phyloP scores from a whole-genome alignment of 2,888 invertebrate genomes.

The Escarpia spicata region DNA sequence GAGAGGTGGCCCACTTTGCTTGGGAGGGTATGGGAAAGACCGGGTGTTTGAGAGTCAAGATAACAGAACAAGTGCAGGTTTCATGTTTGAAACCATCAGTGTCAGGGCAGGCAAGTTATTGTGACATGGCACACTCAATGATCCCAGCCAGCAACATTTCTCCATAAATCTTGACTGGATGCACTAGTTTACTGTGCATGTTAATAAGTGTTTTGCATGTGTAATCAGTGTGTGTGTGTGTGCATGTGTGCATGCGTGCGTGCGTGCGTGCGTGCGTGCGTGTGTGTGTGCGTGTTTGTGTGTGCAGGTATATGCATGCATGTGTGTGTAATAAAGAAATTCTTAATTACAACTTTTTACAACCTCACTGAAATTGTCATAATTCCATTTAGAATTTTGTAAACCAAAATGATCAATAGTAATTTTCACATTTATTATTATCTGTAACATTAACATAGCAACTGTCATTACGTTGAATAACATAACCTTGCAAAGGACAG shows the following conservation, averaged over 20 bases:
- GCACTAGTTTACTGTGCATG: no score
- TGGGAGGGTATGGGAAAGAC: no score
- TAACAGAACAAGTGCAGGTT: background rate
- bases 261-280: slow-evolving; percentile 13
- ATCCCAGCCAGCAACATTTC: background rate
- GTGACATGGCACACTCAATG: background rate
- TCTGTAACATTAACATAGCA: background rate
- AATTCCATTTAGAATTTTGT: background rate
- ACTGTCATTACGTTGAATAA: background rate
- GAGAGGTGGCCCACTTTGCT: no score
- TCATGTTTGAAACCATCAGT: background rate
- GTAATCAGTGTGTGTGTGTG: no score
- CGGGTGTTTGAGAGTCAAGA: background rate
- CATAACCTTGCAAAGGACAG: background rate
- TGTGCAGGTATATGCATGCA: background rate
- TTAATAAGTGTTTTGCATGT: no score
- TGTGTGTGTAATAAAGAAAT: no score
- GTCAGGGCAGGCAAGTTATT: background rate
- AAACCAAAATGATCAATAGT: background rate
- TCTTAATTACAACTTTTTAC: background rate
- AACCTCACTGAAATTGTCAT: background rate
- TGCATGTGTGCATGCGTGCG: slow-evolving; percentile 22
- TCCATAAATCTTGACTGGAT: background rate
- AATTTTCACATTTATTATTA: background rate
- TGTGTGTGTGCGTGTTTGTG: background rate